Evolutionary conservation across 1,140 invertebrate genomes (phyloP), one percentile per base, ranked within the genome.

Genomic region (Cotesia typhae): DNA sequence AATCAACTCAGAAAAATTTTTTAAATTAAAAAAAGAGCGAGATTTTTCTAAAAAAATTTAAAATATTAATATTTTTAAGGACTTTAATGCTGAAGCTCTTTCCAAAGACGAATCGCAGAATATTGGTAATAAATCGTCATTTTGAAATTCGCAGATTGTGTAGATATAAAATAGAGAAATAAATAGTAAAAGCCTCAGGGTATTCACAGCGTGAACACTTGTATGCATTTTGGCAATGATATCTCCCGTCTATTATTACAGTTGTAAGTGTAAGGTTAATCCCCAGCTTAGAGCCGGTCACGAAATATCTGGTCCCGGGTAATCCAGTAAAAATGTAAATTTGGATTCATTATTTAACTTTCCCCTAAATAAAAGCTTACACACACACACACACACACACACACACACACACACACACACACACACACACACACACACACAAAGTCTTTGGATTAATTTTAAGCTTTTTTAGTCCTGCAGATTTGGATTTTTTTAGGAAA

Each of bases 301-400:
- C 37, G 36, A 51, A 61, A 47, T 51, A 52, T 51, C 57, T 12
- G 1, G 41, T 6, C 28, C 20, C n/a, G 41, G 57, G 68, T 79
- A 79, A 79, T 79, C 78, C 78, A 55, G 74, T 79, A 79, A 78
- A 78, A 77, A 79, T 79, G 78, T 77, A 79, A 79, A 79, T 79
- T 73, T 61, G 17, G 5, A 28, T 1, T 20, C 14, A 14, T 14
- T 20, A 2, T 20, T 51, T 7, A 52, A 35, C 14, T 20, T 10
- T 7, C 60, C 7, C 35, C 60, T 63, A 12, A 37, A 10, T n/a
- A 36, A 14, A 17, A 37, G 6, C 36, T 68, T 41, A 37, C 41
- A 47, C 52, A 28, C 6, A 12, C 35, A 37, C 10, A 36, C 6
- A 35, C 41, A 47, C 52, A 28, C 6, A 12, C 35, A 37, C 10